A percentile compares a stretch with the other conserved stretches of the same genome.
These are phyloP conservation scores for Nomia melanderi DNA, from an alignment of 1,140 invertebrate genomes.

Conservation along the genomic window DNA sequence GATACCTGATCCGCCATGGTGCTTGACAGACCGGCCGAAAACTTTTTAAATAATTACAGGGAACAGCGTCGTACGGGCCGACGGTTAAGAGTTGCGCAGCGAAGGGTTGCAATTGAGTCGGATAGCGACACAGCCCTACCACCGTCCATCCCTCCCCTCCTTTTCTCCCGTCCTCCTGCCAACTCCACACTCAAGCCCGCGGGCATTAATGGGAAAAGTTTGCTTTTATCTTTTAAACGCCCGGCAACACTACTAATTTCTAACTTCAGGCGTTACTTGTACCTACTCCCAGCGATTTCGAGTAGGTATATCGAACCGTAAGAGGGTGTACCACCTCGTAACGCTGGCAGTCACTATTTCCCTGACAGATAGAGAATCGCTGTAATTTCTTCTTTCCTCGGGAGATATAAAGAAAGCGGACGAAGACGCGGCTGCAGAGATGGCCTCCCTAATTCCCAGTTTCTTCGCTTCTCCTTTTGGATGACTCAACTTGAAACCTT, in stretches of 20 bases:
- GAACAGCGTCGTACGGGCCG: slow-evolving; percentile 30
- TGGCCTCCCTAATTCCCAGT: slow-evolving; percentile 5
- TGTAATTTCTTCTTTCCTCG: slow-evolving; percentile 58
- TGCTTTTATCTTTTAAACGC: slow-evolving; percentile 81
- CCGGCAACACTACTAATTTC: slow-evolving; percentile 80
- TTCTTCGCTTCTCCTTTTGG: not conserved
- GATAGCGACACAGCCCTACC: slow-evolving; percentile 54
- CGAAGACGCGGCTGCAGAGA: not conserved
- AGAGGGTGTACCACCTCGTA: slow-evolving; percentile 31
- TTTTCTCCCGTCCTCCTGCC: slow-evolving; percentile 24
- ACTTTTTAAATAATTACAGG: slow-evolving; percentile 80
- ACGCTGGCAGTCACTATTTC: slow-evolving; percentile 48
- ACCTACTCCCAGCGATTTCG: slow-evolving; percentile 66
- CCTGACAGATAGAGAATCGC: slow-evolving; percentile 53
- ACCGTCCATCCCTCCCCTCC: slow-evolving; percentile 12
- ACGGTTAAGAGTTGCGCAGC: slow-evolving; percentile 18
- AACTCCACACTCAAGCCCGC: slow-evolving; percentile 60
- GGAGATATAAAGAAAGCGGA: slow-evolving; percentile 16
- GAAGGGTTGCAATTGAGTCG: slow-evolving; percentile 75
- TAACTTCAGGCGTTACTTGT: slow-evolving; percentile 78
- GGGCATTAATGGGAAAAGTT: slow-evolving; percentile 81
- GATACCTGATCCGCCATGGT: slow-evolving; percentile 50
- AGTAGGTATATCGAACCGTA: slow-evolving; percentile 41
- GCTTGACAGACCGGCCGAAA: slow-evolving; percentile 57
- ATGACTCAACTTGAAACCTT: not conserved